Evolutionary conservation across 2,113 vertebrate species (phyloP), one percentile per base, ranked within the genome.

Genomic region (Seriola dumerili): DNA sequence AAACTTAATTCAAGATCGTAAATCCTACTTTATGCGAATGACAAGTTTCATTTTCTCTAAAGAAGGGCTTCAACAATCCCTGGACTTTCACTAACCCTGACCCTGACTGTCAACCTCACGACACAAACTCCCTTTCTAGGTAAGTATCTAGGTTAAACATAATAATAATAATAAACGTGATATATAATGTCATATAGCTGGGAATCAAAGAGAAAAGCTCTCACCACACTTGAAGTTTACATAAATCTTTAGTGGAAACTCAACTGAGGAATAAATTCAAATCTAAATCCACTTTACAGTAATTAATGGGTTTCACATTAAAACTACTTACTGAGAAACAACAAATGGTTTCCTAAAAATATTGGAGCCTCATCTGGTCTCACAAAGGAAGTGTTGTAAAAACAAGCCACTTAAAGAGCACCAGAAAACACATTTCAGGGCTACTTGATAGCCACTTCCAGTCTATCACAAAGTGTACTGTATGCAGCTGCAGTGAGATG

Each of bases 1-100:
- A 17, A 5, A 2, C 46, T 21, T 55, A 54, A 54, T 54, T 54
- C n/a, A 72, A 29, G 21, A 61, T 12, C 40, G 42, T 5, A 32
- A 67, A 67, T 61, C 9, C 8, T 65, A 8, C 14, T 65, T 7
- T 63, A 79, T 58, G 55, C 75, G 63, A 71, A 82, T 17, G 42
- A 66, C 11, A n/a, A 1, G 0, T 17, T 71, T 62, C 44, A 21
- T 38, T 70, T 38, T 23, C 50, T 32, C 7, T 52, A 29, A 29
- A 54, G 19, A 69, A 40, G 16, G 8, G 4, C 59, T 54, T 66
- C 5, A 52, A 55, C 46, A 4, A 3, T 13, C 9, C 16, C 16
- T 5, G 6, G 23, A 11, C 50, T 61, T 34, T 11, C 7, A 13
- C 21, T 3, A 17, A 46, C 13, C 3, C 12, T 14, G 10, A 42